phyloP scores from a whole-genome alignment of 2,888 invertebrate species.

The Deilephila porcellus region DNA sequence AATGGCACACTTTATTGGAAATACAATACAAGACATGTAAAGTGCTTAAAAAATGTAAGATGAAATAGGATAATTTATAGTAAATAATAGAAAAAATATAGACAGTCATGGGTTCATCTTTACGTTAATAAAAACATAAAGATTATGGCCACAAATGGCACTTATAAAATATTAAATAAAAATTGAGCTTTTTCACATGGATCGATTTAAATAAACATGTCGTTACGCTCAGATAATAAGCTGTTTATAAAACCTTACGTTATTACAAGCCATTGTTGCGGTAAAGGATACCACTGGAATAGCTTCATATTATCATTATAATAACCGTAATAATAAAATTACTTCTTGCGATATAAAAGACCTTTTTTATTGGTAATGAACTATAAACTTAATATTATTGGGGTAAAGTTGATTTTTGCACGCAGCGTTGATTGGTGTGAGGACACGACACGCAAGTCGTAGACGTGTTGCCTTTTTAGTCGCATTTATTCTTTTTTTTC shows the following conservation, averaged over 20 bases:
- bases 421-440: constrained; percentile 46
- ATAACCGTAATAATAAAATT: constrained; percentile 71
- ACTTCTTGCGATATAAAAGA: constrained; percentile 50
- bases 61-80: not conserved
- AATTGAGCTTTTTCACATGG: not conserved
- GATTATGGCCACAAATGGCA: not conserved
- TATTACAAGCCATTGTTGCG: constrained; percentile 57
- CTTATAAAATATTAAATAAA: not conserved
- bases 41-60: not conserved
- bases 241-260: constrained; percentile 42
- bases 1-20: too few relatives aligned
- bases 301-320: constrained; percentile 58
- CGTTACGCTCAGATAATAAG: constrained; percentile 37
- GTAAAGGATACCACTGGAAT: constrained; percentile 62
- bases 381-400: constrained; percentile 35
- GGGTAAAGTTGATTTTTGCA: constrained; percentile 40
- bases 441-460: constrained; percentile 64
- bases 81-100: not conserved
- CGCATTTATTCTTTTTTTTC: constrained; percentile 54
- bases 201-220: not conserved
- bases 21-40: too few relatives aligned
- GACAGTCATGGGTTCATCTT: not conserved
- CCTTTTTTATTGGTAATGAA: constrained; percentile 24
- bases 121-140: not conserved
- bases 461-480: constrained; percentile 54